Evolutionary conservation across 2,797 vertebrate genomes (phyloP), one percentile per base, ranked within the genome.

Genomic region (Remorina albescens): DNA sequence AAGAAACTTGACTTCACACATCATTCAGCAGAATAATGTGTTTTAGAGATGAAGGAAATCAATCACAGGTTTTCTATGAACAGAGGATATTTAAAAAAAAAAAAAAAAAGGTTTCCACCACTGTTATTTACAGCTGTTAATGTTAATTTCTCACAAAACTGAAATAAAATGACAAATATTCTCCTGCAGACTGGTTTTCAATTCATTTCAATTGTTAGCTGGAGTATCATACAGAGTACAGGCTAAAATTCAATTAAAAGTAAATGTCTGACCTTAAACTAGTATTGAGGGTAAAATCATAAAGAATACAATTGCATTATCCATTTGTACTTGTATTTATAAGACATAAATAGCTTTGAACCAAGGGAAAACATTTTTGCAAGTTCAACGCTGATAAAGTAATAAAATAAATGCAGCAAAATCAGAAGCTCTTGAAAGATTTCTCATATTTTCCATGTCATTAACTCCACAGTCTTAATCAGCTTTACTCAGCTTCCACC

Each of bases 401-500:
- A 21, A 44, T 1, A 47, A 34, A 15, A 66, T 5, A 65, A 53
- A 63, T 55, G 5, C 2, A 50, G 25, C 18, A 34, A 64, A 64
- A 62, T 68, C 0, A 46, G 18, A 80, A 60, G 5, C 12, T 53
- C 5, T 26, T 21, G 2, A 18, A 58, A 2, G 42, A 36, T 56
- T 57, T 57, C 16, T 50, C 26, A 2, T 51, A 42, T 50, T 26
- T 21, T 34, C 6, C 16, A 41, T 41, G 11, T 6, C 32, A 32
- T 32, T 12, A 23, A 46, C 8, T 25, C 8, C 41, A 19, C n/a
- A 15, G 21, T 26, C 1, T 41, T 32, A 8, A 64, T 54, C 18
- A 8, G 50, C 10, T 47, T 67, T 67, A 76, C 58, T 70, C 89
- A 64, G 85, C 88, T 15, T 96, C 94, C 41, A 89, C 67, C 97